Conservation (phyloP, 2,797 vertebrate species). For the Argya squamiceps region DNA sequence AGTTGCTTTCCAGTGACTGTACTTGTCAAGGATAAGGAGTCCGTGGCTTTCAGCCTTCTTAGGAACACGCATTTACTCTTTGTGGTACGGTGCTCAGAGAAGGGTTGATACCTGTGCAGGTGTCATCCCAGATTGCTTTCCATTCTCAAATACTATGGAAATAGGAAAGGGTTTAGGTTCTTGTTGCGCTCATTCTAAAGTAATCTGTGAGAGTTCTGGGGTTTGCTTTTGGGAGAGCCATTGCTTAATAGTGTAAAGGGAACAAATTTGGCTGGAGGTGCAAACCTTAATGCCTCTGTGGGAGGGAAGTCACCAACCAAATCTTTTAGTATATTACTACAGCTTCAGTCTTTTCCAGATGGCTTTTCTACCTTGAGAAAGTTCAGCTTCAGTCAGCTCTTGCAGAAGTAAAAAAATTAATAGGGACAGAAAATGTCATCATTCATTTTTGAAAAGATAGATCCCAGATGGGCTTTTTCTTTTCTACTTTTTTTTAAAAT, state of each 20-base stretch:
- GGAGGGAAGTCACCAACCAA: background rate
- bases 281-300: background rate
- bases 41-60: background rate
- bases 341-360: background rate
- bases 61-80: background rate
- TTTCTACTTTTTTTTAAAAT: background rate
- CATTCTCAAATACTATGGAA: background rate
- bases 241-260: background rate
- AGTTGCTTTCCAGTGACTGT: background rate
- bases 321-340: background rate
- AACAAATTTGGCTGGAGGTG: background rate
- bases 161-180: background rate
- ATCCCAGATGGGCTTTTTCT: background rate
- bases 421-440: background rate
- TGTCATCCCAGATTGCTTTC: background rate
- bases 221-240: background rate
- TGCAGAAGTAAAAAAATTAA: background rate
- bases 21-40: background rate
- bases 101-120: accelerated
- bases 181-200: background rate
- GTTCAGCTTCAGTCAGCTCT: background rate
- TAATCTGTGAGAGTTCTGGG: background rate
- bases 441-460: background rate
- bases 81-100: background rate
- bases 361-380: background rate